Conservation (phyloP, 2,797 vertebrate species). For the Arrhamphus sclerolepis region DNA sequence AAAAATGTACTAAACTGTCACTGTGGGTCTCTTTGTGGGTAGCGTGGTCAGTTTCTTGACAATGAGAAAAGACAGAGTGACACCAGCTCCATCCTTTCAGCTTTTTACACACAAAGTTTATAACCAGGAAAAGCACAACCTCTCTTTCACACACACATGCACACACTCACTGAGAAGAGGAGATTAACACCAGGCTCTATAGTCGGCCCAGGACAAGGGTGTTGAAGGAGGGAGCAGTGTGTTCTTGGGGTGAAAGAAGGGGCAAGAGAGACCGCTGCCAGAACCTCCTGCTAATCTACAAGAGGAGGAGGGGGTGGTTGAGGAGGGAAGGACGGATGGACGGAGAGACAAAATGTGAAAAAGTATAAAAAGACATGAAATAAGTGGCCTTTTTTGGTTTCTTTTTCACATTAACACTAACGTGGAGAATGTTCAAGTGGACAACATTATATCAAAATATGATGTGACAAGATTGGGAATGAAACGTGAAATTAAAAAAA, state of each 20-base stretch:
- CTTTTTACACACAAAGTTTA: slow-evolving; percentile 14
- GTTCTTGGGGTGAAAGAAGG: slow-evolving; percentile 82
- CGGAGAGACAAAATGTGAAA: not conserved
- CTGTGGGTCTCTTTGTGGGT: too few species aligned
- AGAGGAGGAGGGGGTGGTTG: slow-evolving; percentile 23
- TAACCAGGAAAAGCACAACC: not conserved
- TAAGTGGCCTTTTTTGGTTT: too few species aligned
- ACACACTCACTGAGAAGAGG: slow-evolving; percentile 39
- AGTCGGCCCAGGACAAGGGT: slow-evolving; percentile 48
- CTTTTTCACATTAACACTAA: too few species aligned
- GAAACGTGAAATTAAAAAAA: not conserved
- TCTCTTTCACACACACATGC: slow-evolving; percentile 29
- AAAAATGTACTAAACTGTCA: not conserved
- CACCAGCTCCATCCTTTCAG: slow-evolving; percentile 1
- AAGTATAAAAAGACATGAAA: not conserved
- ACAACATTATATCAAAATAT: not conserved
- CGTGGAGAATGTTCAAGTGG: too few species aligned
- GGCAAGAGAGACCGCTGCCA: slow-evolving; percentile 72
- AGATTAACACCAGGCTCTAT: slow-evolving; percentile 44
- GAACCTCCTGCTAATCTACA: slow-evolving; percentile 62
- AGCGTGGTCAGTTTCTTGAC: too few species aligned
- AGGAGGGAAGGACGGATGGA: not conserved
- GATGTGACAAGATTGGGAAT: slow-evolving; percentile 7
- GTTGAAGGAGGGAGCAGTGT: slow-evolving; percentile 54
- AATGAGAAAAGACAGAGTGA: not conserved